A percentile compares a stretch with the other conserved stretches of the same genome.
These are phyloP conservation scores for Stenodera caucasica DNA, from an alignment of 2,888 invertebrate species.

Conservation along the genomic window DNA sequence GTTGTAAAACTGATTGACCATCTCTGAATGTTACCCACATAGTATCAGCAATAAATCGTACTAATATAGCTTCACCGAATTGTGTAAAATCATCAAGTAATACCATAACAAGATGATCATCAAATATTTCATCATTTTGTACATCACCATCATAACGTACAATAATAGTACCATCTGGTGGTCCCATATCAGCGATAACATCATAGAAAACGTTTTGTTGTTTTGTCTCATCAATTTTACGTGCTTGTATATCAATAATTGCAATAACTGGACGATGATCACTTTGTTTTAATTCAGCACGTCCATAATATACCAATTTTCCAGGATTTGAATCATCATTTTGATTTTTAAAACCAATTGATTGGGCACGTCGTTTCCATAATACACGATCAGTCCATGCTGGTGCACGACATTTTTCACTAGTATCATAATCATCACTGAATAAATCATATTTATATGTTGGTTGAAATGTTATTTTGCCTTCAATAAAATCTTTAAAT, in stretches of 20 bases:
- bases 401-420: conserved; percentile 95
- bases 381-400: conserved; percentile 99
- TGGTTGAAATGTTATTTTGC: conserved; percentile 87
- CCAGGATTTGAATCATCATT: conserved; percentile 71
- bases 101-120: conserved; percentile 78
- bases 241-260: conserved; percentile 84
- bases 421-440: conserved; percentile 98
- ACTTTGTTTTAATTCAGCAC: conserved; percentile 94
- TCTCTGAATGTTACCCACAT: conserved; percentile 93
- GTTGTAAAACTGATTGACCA: conserved; percentile 83
- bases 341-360: conserved; percentile 65
- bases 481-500: conserved; percentile 93
- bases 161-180: conserved; percentile 92
- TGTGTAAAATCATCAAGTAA: conserved; percentile 79
- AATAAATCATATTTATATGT: conserved; percentile 99
- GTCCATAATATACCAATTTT: conserved; percentile 82
- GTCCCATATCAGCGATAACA: conserved; percentile 85
- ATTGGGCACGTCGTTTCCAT: conserved; percentile 81
- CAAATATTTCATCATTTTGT: conserved; percentile 65
- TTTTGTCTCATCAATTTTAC: conserved; percentile 75
- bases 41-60: conserved; percentile 85
- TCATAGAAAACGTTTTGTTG: conserved; percentile 77
- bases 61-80: conserved; percentile 87
- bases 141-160: conserved; percentile 57
- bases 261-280: conserved; percentile 97